Evolutionary conservation across 2,797 vertebrate species (phyloP).

Genomic region (Argentina silus): DNA sequence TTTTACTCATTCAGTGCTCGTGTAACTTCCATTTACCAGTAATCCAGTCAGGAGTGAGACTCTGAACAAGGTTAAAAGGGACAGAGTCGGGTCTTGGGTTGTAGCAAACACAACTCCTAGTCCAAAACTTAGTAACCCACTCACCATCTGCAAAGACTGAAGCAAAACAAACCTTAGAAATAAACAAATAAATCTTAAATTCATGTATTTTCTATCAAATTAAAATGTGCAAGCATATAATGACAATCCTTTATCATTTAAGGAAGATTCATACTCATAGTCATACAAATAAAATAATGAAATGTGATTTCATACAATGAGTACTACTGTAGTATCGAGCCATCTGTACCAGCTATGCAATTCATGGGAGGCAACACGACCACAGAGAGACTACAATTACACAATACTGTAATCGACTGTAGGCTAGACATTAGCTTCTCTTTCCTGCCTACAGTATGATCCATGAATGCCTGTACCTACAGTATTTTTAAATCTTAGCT

Average conservation of each 20-base stretch:
- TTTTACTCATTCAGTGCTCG: neutral
- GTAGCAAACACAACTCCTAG: slow-evolving; percentile 69
- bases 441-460: neutral
- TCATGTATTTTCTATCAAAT: neutral
- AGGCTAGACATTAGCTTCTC: neutral
- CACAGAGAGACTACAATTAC: no score
- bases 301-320: no score
- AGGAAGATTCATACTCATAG: no score
- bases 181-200: neutral
- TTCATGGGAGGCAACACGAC: no score
- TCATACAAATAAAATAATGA: no score
- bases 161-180: neutral
- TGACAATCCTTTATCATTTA: no score
- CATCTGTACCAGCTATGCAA: no score
- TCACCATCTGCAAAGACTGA: slow-evolving; percentile 72
- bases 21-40: slow-evolving; percentile 57
- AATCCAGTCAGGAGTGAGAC: slow-evolving; percentile 70
- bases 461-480: no score
- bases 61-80: slow-evolving; percentile 67
- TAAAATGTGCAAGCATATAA: no score
- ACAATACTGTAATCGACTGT: no score
- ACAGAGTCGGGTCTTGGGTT: neutral
- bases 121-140: slow-evolving; percentile 71
- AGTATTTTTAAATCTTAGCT: neutral
- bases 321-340: no score